These are phyloP conservation scores for Hydrocynus forskahlii DNA, from an alignment of 2,797 vertebrate species.

Conservation along the genomic window DNA sequence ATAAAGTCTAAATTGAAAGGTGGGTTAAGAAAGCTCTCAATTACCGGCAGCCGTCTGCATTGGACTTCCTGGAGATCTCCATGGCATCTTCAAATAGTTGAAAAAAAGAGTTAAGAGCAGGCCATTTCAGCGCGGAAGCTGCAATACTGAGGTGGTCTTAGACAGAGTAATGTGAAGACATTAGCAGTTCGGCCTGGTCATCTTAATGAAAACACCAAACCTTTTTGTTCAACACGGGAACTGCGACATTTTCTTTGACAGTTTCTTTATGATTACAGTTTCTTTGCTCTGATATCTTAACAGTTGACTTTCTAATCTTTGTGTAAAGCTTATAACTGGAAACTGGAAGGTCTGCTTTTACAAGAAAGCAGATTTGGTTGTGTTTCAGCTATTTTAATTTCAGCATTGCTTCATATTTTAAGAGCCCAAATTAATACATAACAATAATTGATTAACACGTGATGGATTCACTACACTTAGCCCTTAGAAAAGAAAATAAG, in stretches of 20 bases:
- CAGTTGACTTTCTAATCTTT: background rate
- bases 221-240: background rate
- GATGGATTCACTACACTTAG: background rate
- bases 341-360: background rate
- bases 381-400: background rate
- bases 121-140: background rate
- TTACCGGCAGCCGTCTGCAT: conserved; percentile 58
- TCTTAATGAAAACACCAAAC: background rate
- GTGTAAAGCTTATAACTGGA: background rate
- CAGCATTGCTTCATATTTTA: background rate
- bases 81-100: background rate
- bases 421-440: background rate
- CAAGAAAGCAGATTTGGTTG: background rate
- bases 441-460: background rate
- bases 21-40: conserved; percentile 62
- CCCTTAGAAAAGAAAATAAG: no score
- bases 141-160: background rate
- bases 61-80: conserved; percentile 28
- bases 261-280: background rate
- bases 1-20: conserved; percentile 71
- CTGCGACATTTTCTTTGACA: background rate
- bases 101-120: background rate
- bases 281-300: background rate
- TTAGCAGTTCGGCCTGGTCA: background rate
- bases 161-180: background rate